These are phyloP conservation scores for Loripinus fragilis DNA, from an alignment of 2,888 invertebrate genomes.

Conservation along the genomic window DNA sequence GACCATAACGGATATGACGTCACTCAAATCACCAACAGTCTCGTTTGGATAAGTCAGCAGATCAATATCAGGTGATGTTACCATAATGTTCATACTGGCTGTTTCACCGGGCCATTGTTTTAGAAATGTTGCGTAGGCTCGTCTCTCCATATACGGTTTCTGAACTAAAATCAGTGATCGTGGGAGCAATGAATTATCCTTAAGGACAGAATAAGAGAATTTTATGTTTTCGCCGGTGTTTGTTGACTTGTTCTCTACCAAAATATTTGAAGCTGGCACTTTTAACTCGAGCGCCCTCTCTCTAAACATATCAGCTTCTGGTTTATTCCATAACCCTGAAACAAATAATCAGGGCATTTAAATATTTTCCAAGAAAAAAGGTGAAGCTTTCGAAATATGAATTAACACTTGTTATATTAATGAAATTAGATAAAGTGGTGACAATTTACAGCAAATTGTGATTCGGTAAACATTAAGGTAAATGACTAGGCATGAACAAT, in stretches of 20 bases:
- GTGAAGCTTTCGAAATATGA: too few relatives aligned
- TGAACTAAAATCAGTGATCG: constrained; percentile 73
- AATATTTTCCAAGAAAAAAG: neutral
- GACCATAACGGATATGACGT: constrained; percentile 69
- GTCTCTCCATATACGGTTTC: constrained; percentile 78
- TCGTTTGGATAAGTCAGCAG: constrained; percentile 70
- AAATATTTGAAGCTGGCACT: constrained; percentile 68
- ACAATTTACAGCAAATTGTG: too few relatives aligned
- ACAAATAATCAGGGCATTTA: neutral
- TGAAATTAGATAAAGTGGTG: too few relatives aligned
- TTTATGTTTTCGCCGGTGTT: constrained; percentile 77
- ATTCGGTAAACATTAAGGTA: too few relatives aligned
- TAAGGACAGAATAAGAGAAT: constrained; percentile 67
- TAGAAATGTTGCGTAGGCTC: constrained; percentile 76
- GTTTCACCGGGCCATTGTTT: constrained; percentile 75
- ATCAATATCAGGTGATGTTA: constrained; percentile 75
- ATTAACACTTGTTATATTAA: too few relatives aligned
- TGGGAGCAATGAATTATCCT: constrained; percentile 37
- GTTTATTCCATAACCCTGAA: constrained; percentile 67
- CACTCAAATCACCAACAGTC: constrained; percentile 62
- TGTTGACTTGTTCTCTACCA: constrained; percentile 72
- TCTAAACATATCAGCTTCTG: constrained; percentile 76
- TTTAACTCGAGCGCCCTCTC: constrained; percentile 68
- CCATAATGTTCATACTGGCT: constrained; percentile 53
- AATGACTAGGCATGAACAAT: too few relatives aligned